Evolutionary conservation across 2,113 vertebrate species (phyloP).

Genomic region (Agelaius phoeniceus): DNA sequence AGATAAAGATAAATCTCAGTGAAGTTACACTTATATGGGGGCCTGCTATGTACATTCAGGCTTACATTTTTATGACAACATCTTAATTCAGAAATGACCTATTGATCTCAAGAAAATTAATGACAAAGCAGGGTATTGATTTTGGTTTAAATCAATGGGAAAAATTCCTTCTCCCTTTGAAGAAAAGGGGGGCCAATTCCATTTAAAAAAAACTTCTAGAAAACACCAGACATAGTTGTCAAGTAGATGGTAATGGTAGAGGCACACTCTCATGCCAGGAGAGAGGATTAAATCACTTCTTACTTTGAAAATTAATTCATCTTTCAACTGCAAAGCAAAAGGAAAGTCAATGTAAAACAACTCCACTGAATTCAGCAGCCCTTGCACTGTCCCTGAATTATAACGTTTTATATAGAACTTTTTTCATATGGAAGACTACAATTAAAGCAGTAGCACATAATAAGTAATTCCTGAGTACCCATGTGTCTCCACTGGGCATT

Average conservation of each 20-base stretch:
- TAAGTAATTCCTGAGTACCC: not conserved
- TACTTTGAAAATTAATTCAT: not conserved
- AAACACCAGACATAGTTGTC: not conserved
- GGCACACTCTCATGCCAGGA: not conserved
- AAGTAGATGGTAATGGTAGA: not conserved
- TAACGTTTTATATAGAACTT: not conserved
- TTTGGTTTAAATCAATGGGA: not conserved
- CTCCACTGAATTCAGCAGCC: not conserved
- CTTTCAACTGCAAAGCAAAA: not conserved
- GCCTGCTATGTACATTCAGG: not conserved
- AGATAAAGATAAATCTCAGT: not conserved
- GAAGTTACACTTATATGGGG: not conserved
- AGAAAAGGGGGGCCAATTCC: not conserved
- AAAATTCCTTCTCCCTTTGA: not conserved
- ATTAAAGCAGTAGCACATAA: not conserved
- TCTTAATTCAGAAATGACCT: slow-evolving; percentile 4
- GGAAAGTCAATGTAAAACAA: not conserved
- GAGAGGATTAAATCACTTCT: not conserved
- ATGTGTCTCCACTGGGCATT: not conserved
- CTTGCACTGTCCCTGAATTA: not conserved
- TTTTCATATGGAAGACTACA: not conserved
- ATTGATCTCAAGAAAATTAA: slow-evolving; percentile 14
- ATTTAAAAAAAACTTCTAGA: not conserved
- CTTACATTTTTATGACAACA: not conserved
- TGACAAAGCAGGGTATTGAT: not conserved